Conservation (phyloP, 2,888 invertebrate species). For the Xiphydria camelus region DNA sequence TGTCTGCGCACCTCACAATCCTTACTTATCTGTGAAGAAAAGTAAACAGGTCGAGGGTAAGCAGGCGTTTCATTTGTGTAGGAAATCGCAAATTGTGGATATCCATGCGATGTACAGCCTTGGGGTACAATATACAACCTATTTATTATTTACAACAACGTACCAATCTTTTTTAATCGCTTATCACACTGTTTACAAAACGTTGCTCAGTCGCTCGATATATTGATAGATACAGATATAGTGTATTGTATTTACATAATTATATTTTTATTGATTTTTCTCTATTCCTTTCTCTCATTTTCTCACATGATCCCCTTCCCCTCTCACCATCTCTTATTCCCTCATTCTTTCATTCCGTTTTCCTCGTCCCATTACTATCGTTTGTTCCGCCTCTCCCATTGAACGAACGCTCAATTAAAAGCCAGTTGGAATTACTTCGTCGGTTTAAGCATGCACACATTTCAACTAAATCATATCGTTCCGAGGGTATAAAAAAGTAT, state of each 20-base stretch:
- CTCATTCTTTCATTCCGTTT: no score
- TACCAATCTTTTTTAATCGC: slow-evolving; percentile 40
- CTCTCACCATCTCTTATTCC: neutral
- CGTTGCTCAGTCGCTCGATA: slow-evolving; percentile 33
- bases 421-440: no score
- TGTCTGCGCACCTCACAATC: no score
- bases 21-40: no score
- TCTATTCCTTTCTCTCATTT: neutral
- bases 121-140: slow-evolving; percentile 49
- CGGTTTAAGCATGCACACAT: no score
- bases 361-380: neutral
- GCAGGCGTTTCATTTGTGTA: no score
- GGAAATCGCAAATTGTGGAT: no score
- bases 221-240: slow-evolving; percentile 11
- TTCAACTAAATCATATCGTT: no score
- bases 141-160: slow-evolving; percentile 54
- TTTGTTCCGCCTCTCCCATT: neutral
- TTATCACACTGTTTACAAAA: slow-evolving; percentile 51
- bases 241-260: slow-evolving; percentile 3
- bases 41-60: no score
- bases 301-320: neutral
- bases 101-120: no score
- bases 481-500: no score
- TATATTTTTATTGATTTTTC: neutral
- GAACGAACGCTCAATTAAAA: neutral